These are phyloP conservation scores for Pseudomyrmex dendroicus DNA, from an alignment of 1,140 invertebrate genomes.

Conservation along the genomic window DNA sequence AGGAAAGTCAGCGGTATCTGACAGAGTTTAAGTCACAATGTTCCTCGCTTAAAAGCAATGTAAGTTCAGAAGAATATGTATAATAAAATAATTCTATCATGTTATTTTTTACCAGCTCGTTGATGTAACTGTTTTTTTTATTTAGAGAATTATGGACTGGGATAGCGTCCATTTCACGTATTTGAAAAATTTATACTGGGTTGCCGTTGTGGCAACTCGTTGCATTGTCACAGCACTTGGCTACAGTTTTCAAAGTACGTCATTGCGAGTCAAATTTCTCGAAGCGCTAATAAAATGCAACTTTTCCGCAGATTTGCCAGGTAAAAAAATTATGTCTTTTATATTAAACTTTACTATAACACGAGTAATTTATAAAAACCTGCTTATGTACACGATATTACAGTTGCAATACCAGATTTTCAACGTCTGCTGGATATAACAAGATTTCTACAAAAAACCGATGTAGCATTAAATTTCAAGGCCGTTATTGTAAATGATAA, in stretches of 20 bases:
- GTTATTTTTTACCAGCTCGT: not conserved
- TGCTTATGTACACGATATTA: constrained; percentile 60
- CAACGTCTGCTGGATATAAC: constrained; percentile 84
- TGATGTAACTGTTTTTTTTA: constrained; percentile 38
- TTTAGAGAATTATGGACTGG: constrained; percentile 80
- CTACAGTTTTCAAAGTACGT: constrained; percentile 85
- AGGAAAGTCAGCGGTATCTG: constrained; percentile 74
- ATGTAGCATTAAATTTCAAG: constrained; percentile 77
- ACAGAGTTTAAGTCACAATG: constrained; percentile 76
- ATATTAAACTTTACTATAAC: constrained; percentile 2
- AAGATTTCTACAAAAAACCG: constrained; percentile 82
- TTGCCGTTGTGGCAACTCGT: constrained; percentile 85
- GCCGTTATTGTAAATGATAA: constrained; percentile 77
- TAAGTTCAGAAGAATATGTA: constrained; percentile 64
- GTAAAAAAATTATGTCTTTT: constrained; percentile 75
- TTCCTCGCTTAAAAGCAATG: constrained; percentile 74
- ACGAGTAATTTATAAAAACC: constrained; percentile 29
- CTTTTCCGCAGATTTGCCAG: constrained; percentile 85
- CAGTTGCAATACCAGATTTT: constrained; percentile 85
- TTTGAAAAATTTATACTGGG: constrained; percentile 84
- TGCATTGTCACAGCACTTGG: constrained; percentile 86
- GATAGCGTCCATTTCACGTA: constrained; percentile 74
- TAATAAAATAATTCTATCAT: constrained; percentile 75
- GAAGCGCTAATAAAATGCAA: constrained; percentile 83
- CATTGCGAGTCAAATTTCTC: constrained; percentile 86